A percentile compares a stretch with the other conserved stretches of the same genome.
phyloP scores from a whole-genome alignment of 2,113 vertebrate genomes.

The Cyanoderma ruficeps region DNA sequence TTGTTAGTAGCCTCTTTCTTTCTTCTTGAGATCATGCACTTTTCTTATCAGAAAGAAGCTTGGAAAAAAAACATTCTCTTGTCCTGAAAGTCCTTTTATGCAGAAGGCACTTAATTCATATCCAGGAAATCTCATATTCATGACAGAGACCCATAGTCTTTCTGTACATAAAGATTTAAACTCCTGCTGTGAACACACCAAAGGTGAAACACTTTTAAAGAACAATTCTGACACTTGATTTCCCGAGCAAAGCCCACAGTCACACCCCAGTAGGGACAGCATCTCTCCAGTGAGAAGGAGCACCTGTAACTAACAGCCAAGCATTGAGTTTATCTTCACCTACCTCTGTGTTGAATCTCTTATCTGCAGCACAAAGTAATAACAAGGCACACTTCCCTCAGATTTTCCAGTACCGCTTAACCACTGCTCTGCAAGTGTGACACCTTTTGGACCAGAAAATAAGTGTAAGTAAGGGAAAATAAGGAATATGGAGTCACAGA shows the following conservation, averaged over 20 bases:
- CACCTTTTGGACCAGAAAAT: not conserved
- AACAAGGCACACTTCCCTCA: not conserved
- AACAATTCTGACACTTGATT: not conserved
- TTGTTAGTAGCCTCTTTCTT: not conserved
- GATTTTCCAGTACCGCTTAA: not conserved
- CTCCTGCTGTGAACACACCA: not conserved
- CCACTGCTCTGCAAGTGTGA: not conserved
- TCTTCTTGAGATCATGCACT: not conserved
- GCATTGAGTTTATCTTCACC: not conserved
- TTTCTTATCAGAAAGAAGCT: not conserved
- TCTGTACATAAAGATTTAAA: not conserved
- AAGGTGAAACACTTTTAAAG: not conserved
- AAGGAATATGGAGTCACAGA: not conserved
- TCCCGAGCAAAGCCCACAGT: not conserved
- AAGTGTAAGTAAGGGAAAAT: not conserved
- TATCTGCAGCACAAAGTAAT: not conserved
- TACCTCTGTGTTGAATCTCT: not conserved
- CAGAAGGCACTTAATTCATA: not conserved
- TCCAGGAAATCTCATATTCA: not conserved
- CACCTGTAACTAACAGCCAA: not conserved
- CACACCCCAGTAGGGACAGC: not conserved
- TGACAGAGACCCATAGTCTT: not conserved
- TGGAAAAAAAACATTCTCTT: not conserved
- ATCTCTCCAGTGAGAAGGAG: not conserved
- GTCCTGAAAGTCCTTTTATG: not conserved